Base-by-base conservation (phyloP, 1,140 invertebrate species). In the Sminthurides bifidus region DNA sequence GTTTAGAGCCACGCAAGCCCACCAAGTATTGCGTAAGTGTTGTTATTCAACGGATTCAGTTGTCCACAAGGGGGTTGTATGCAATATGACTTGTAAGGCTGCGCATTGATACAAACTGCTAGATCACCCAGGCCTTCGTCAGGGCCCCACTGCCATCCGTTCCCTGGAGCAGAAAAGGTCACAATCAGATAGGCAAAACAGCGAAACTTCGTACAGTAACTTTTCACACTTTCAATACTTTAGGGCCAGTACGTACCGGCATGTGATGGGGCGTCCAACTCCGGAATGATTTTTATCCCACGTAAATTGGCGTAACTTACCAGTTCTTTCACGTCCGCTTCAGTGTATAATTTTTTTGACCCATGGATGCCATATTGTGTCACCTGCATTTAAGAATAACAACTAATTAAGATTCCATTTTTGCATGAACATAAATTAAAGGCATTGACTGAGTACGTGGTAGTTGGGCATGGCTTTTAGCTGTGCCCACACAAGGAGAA, bases 181-280 rank as follows among this genome's bases (percentile, higher is more conserved):
- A n/a, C n/a, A n/a, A n/a, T n/a, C n/a, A n/a, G n/a, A n/a, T n/a
- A n/a, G n/a, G n/a, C n/a, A n/a, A n/a, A n/a, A n/a, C n/a, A n/a
- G n/a, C n/a, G n/a, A n/a, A n/a, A n/a, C n/a, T n/a, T n/a, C n/a
- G n/a, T n/a, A n/a, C n/a, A n/a, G n/a, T n/a, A n/a, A n/a, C n/a
- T n/a, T n/a, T n/a, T n/a, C n/a, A n/a, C n/a, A n/a, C n/a, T n/a
- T n/a, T n/a, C n/a, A n/a, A n/a, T n/a, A n/a, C n/a, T n/a, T n/a
- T n/a, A n/a, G n/a, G n/a, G n/a, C n/a, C n/a, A n/a, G n/a, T n/a
- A n/a, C n/a, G 37, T 80, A 43, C 85, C 86, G 12, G 84, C 82
- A 71, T 92, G 87, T 23, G 86, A 82, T 0, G 87, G 87, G 2
- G 84, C 80, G 69, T 91, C 87, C 30, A 91, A 81, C 72, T 91